Conservation (phyloP, 1,140 invertebrate genomes). For the Liolophura sinensis region DNA sequence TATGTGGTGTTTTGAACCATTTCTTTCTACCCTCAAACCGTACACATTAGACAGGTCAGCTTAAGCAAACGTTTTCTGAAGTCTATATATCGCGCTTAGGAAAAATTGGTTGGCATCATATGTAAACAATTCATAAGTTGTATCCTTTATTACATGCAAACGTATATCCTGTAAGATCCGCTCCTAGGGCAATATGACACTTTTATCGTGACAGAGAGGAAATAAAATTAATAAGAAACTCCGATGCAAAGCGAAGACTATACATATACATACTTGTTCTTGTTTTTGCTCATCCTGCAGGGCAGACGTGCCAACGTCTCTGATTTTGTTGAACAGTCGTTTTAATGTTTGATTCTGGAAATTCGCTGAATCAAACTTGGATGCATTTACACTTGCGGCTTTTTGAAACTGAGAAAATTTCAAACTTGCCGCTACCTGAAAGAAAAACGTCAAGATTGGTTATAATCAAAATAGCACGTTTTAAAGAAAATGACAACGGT, state of each 20-base stretch:
- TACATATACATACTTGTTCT: conserved; percentile 24
- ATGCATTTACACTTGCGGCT: conserved; percentile 36
- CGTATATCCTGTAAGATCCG: too few species aligned
- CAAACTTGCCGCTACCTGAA: conserved; percentile 20
- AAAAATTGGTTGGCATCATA: too few species aligned
- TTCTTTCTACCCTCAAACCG: too few species aligned
- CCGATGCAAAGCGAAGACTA: neutral
- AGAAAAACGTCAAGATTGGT: conserved; percentile 1
- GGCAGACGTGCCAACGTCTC: conserved; percentile 75
- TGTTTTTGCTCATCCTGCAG: conserved; percentile 56
- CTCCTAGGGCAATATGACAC: too few species aligned
- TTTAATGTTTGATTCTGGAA: conserved; percentile 73
- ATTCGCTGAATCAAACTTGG: conserved; percentile 64
- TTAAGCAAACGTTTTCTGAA: too few species aligned
- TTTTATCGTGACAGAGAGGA: neutral
- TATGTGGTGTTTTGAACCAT: too few species aligned
- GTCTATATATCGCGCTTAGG: too few species aligned
- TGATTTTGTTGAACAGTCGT: conserved; percentile 76
- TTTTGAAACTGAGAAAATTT: conserved; percentile 36
- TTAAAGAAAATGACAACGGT: too few species aligned
- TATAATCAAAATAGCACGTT: neutral
- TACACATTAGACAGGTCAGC: too few species aligned
- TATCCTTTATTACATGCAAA: too few species aligned
- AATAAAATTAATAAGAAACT: neutral
- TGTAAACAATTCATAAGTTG: too few species aligned